These are phyloP conservation scores for Alouatta palliata DNA, from an alignment of 2,113 vertebrate species.

Conservation along the genomic window DNA sequence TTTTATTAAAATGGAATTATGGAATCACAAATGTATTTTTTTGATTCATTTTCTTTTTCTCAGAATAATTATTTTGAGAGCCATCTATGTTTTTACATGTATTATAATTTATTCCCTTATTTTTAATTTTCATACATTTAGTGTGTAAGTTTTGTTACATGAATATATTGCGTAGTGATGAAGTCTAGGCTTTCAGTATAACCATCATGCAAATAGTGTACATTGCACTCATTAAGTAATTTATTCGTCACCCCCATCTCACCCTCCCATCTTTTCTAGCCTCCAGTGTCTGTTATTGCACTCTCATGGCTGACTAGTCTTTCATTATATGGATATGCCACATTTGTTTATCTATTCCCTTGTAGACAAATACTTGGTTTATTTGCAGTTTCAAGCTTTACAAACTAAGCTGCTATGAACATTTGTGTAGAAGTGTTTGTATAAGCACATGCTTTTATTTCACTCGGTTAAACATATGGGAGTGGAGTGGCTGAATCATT, in stretches of 20 bases:
- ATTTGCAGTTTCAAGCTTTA: background rate
- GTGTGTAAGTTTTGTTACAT: too few relatives aligned
- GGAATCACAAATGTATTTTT: background rate
- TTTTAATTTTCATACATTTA: too few relatives aligned
- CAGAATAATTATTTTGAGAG: background rate
- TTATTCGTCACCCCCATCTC: too few relatives aligned
- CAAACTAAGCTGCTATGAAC: conserved; percentile 2
- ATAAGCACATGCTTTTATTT: background rate
- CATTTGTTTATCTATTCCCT: background rate
- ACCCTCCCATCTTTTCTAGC: too few relatives aligned
- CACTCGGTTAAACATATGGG: background rate
- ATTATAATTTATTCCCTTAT: background rate
- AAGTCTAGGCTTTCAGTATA: too few relatives aligned
- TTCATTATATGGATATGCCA: background rate
- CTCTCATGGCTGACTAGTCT: background rate
- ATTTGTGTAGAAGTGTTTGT: background rate
- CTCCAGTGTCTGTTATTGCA: too few relatives aligned
- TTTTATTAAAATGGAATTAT: background rate
- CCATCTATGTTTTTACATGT: background rate
- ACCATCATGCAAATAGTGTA: too few relatives aligned
- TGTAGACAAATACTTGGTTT: background rate
- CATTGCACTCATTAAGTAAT: too few relatives aligned
- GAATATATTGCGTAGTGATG: too few relatives aligned
- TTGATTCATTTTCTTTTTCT: background rate
- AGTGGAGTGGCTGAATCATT: background rate